Evolutionary conservation across 2,113 vertebrate species (phyloP), one percentile per base, ranked within the genome.

Genomic region (Gymnorhina tibicen): DNA sequence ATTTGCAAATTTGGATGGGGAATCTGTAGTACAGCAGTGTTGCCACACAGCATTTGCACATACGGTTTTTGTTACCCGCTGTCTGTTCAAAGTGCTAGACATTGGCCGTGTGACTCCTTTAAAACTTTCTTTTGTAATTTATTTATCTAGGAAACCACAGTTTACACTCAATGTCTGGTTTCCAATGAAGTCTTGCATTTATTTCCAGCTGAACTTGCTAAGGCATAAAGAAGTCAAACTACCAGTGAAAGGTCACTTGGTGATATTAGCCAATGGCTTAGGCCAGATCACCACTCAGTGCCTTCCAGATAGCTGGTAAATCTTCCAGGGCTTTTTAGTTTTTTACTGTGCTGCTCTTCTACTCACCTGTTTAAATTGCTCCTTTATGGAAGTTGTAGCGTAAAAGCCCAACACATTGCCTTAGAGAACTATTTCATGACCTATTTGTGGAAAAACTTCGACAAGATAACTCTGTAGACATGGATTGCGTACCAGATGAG

Each of bases 71-170:
- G 91, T 92, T 98, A 84, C 89, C 96, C 95, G 92, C 95, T 95
- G 85, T 95, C 96, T 95, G 92, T 96, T 95, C 93, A 91, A 95
- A 77, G 92, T 89, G 96, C 85, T 85, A 88, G 92, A 95, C 92
- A 89, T 94, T 97, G 41, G 97, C 97, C 18, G 70, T 95, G 94
- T 93, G 86, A 82, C 87, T 97, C 91, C 75, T 88, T 76, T 91
- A 91, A 92, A 94, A 82, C 89, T 97, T 96, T 95, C 93, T 95
- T 97, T 96, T 97, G 78, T 92, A 96, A 98, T 98, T 96, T 97
- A 97, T 97, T 97, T 97, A 95, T 97, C 95, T 97, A 97, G 98
- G 97, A 98, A 98, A 97, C 97, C 94, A 95, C 96, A 89, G 89
- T 97, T 98, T 98, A 97, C 95, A 94, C 96, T 97, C 69, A 82